Conservation (phyloP, 2,113 vertebrate species). For the Saccopteryx leptura region DNA sequence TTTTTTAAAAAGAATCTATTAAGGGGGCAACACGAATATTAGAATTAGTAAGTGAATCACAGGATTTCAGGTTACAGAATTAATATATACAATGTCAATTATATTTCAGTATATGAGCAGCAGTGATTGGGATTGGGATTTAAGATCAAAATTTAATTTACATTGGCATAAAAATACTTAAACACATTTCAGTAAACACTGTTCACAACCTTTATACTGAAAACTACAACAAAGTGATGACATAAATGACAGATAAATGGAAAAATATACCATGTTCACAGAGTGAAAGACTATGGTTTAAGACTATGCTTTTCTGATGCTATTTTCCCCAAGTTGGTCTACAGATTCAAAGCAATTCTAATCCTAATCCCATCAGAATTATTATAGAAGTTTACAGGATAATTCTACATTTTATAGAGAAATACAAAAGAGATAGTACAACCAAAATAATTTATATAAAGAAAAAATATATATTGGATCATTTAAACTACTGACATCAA, state of each 20-base stretch:
- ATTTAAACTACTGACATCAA: not conserved
- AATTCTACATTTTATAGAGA: not conserved
- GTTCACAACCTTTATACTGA: not conserved
- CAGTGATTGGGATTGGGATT: not conserved
- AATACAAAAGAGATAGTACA: not conserved
- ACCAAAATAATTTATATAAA: not conserved
- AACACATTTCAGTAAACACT: not conserved
- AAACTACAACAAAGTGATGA: not conserved
- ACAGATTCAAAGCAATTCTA: not conserved
- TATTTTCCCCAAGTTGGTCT: not conserved
- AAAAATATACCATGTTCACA: not conserved
- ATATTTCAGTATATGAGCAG: not conserved
- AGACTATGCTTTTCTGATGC: not conserved
- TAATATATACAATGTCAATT: not conserved
- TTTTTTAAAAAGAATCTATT: not conserved
- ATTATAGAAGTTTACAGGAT: not conserved
- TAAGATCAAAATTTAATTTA: not conserved
- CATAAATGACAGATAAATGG: not conserved
- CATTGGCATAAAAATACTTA: not conserved
- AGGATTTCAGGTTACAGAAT: not conserved
- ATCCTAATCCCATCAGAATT: not conserved
- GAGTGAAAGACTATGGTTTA: not conserved
- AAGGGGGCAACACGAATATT: not conserved
- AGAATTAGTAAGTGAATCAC: not conserved
- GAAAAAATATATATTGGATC: not conserved